Evolutionary conservation across 2,888 invertebrate species (phyloP).

Genomic region (Auanema sp.): DNA sequence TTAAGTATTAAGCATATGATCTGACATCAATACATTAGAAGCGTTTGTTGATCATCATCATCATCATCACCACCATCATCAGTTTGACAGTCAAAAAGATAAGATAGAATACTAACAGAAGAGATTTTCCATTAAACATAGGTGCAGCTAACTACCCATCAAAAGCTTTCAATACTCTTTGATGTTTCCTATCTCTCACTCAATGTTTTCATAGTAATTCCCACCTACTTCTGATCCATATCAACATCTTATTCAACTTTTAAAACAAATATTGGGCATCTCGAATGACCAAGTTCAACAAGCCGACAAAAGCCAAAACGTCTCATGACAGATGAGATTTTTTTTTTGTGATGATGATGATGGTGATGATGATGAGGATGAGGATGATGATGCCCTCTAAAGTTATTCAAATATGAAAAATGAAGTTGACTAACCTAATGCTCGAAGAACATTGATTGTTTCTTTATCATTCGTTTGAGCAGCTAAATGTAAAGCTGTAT

Average conservation of each 20-base stretch:
- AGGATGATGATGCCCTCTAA: background rate
- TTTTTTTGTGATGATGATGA: background rate
- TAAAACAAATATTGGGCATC: background rate
- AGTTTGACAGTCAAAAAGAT: too few species aligned
- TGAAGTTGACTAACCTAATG: constrained; percentile 1
- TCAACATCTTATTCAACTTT: constrained; percentile 1
- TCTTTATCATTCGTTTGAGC: constrained; percentile 13
- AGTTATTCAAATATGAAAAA: background rate
- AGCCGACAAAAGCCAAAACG: constrained; percentile 1
- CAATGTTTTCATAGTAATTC: background rate
- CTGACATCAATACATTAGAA: too few species aligned
- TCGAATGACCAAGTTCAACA: constrained; percentile 2
- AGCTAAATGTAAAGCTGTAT: constrained; percentile 16
- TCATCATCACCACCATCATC: too few species aligned
- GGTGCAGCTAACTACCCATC: background rate
- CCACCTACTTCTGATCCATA: background rate
- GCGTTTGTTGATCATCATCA: too few species aligned
- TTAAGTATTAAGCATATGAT: too few species aligned
- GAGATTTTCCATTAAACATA: too few species aligned
- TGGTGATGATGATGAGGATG: background rate
- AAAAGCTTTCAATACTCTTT: background rate
- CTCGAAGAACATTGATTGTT: constrained; percentile 9
- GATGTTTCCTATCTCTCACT: constrained; percentile 5
- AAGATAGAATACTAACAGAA: too few species aligned
- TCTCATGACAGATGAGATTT: background rate